phyloP scores from a whole-genome alignment of 92 coral and sea anemone species.

The Zoanthus solanderi region DNA sequence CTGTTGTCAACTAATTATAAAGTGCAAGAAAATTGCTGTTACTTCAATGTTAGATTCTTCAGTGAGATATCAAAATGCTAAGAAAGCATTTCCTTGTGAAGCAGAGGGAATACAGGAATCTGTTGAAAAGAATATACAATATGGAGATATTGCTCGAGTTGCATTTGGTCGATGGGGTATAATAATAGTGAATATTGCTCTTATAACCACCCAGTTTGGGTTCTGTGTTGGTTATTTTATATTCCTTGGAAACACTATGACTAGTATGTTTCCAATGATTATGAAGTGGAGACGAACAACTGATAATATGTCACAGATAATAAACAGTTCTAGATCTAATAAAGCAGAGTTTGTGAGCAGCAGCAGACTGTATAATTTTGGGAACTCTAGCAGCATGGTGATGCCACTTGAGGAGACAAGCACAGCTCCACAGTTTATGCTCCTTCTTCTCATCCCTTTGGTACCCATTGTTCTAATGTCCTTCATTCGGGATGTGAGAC shows the following conservation, averaged over 20 bases:
- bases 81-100: constrained; percentile 60
- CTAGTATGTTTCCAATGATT: constrained; percentile 71
- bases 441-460: constrained; percentile 75
- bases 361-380: not conserved
- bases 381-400: constrained; percentile 21
- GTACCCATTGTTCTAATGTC: constrained; percentile 80
- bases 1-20: constrained; percentile 92
- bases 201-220: constrained; percentile 83
- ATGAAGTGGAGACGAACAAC: not conserved
- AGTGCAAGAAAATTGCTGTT: constrained; percentile 94
- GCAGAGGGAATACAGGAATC: constrained; percentile 58
- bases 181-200: constrained; percentile 82
- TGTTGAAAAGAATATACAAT: constrained; percentile 75
- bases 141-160: constrained; percentile 89
- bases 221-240: constrained; percentile 96
- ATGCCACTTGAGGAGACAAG: constrained; percentile 15
- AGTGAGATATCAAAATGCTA: constrained; percentile 44
- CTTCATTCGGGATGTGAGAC: constrained; percentile 80
- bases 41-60: constrained; percentile 70
- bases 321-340: constrained; percentile 22
- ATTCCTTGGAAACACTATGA: constrained; percentile 89
- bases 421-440: constrained; percentile 69
- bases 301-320: not conserved
- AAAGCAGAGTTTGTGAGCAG: not conserved
- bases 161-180: constrained; percentile 86